Evolutionary conservation across 2,797 vertebrate species (phyloP).

Genomic region (Sebastiscus albofasciatus): DNA sequence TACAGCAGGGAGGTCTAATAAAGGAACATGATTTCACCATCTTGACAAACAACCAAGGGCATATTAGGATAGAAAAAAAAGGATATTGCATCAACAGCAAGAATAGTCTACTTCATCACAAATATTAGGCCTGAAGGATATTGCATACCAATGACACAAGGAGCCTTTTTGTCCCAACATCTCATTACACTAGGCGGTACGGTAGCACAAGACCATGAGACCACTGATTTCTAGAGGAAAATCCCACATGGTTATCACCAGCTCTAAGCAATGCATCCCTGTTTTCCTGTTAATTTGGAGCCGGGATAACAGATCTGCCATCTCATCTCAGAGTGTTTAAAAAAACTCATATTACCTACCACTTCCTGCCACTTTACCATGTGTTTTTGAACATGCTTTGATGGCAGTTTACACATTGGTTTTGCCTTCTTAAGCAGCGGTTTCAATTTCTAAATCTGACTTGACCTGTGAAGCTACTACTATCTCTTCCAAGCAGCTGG

Average conservation of each 20-base stretch:
- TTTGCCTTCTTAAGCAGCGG: background rate
- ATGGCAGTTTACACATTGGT: background rate
- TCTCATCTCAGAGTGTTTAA: background rate
- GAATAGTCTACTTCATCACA: background rate
- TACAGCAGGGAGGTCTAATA: background rate
- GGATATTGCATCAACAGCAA: background rate
- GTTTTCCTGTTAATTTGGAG: background rate
- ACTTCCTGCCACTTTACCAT: background rate
- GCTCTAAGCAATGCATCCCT: background rate
- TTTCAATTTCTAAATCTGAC: conserved; percentile 5
- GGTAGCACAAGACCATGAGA: background rate
- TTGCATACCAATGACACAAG: background rate
- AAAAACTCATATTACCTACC: background rate
- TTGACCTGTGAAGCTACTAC: background rate
- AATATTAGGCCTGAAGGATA: conserved; percentile 1
- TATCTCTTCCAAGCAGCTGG: conserved; percentile 32
- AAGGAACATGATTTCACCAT: conserved; percentile 11
- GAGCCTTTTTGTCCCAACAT: background rate
- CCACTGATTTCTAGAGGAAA: background rate
- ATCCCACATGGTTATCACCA: background rate
- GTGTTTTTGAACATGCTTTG: background rate
- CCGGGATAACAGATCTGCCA: background rate
- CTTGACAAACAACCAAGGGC: background rate
- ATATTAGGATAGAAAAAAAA: background rate
- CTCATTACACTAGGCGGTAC: background rate